phyloP scores from a whole-genome alignment of 2,888 invertebrate genomes.

The Cephus rjabovi region DNA sequence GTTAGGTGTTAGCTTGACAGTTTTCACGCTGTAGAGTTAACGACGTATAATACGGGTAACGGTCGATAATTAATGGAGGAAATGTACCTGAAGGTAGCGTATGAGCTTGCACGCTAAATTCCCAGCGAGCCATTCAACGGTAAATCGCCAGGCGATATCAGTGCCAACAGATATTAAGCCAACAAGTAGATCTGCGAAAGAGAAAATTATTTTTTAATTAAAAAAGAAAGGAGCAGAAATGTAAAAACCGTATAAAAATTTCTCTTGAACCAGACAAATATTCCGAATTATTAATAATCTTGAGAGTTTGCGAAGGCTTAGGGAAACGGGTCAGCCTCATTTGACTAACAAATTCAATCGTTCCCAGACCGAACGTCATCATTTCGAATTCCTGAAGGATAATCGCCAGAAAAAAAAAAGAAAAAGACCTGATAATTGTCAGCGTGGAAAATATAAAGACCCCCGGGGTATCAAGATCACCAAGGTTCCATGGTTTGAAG shows the following conservation, averaged over 20 bases:
- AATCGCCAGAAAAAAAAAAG: no score
- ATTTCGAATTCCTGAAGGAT: neutral
- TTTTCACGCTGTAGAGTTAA: no score
- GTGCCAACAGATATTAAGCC: constrained; percentile 67
- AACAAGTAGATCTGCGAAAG: constrained; percentile 65
- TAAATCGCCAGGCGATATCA: constrained; percentile 67
- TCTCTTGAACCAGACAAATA: no score
- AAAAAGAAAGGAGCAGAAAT: neutral
- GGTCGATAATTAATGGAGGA: constrained; percentile 2
- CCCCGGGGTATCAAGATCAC: no score
- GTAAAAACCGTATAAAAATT: no score
- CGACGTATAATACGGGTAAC: neutral
- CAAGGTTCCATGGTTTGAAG: neutral
- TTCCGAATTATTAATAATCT: no score
- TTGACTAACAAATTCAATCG: no score
- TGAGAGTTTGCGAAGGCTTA: no score
- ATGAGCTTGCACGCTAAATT: constrained; percentile 66
- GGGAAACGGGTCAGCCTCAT: no score
- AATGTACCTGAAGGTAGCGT: constrained; percentile 64
- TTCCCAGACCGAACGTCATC: neutral
- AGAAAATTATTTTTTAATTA: neutral
- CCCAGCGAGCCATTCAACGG: constrained; percentile 67
- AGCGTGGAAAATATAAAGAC: neutral
- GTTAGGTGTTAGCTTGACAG: neutral
- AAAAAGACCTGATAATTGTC: neutral